phyloP scores from a whole-genome alignment of 2,113 vertebrate genomes.

The Neoarius graeffei region DNA sequence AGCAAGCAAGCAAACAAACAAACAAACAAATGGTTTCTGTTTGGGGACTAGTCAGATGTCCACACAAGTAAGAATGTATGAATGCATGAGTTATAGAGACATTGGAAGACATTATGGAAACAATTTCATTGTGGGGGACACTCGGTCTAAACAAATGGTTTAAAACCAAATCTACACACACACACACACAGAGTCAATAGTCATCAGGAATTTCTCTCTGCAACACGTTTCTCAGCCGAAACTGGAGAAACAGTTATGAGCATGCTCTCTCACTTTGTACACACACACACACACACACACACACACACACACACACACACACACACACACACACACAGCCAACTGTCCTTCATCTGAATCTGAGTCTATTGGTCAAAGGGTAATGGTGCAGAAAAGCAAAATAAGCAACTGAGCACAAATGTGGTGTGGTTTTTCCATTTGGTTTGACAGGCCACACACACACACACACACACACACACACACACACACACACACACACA shows the following conservation, averaged over 20 bases:
- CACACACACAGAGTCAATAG: conserved; percentile 28
- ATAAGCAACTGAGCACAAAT: background rate
- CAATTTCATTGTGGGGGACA: background rate
- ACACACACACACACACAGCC: conserved; percentile 7
- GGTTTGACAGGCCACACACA: background rate
- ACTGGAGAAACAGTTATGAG: background rate
- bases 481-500: conserved; percentile 12
- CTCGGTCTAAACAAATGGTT: background rate
- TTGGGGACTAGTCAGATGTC: background rate
- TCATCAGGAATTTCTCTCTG: conserved; percentile 23
- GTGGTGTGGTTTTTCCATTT: conserved; percentile 3
- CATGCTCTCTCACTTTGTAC: background rate
- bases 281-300: conserved; percentile 30
- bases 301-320: background rate
- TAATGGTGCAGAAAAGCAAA: conserved; percentile 27
- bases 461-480: conserved; percentile 8
- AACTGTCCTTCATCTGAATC: conserved; percentile 2
- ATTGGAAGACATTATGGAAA: background rate
- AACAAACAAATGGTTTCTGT: too few relatives aligned
- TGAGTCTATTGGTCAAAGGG: conserved; percentile 11
- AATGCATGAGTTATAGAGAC: background rate
- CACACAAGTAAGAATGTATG: background rate
- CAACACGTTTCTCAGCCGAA: background rate
- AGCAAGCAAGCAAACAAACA: background rate
- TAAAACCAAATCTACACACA: background rate